Percentiles rank a stretch among this genome's conserved stretches.
Conservation (phyloP, 2,113 vertebrate species). For the Cervus canadensis region DNA sequence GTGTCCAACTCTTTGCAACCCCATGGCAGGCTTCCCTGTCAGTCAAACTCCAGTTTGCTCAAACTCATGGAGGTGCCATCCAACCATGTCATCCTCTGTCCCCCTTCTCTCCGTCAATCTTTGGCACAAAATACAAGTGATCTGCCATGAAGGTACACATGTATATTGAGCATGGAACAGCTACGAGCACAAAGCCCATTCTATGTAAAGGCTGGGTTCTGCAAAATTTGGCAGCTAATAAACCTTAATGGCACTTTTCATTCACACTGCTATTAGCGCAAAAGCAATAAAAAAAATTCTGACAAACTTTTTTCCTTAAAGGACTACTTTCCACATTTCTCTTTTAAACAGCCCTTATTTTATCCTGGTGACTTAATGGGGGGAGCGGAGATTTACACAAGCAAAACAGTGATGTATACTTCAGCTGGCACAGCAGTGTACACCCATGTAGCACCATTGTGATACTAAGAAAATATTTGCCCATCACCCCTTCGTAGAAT, state of each 20-base stretch:
- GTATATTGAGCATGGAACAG: slow-evolving; percentile 3
- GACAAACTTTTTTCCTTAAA: slow-evolving; percentile 15
- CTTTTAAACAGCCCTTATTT: slow-evolving; percentile 2
- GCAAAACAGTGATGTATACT: background rate
- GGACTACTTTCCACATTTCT: slow-evolving; percentile 9
- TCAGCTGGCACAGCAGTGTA: background rate
- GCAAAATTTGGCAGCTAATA: slow-evolving; percentile 63
- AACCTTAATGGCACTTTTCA: slow-evolving; percentile 68
- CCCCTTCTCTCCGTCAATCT: no score
- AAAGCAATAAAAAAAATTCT: slow-evolving; percentile 49
- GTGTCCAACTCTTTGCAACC: background rate
- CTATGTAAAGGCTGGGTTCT: slow-evolving; percentile 19
- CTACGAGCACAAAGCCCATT: slow-evolving; percentile 51
- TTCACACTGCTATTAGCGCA: slow-evolving; percentile 52
- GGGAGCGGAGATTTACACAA: background rate
- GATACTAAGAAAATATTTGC: background rate
- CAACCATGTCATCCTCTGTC: background rate
- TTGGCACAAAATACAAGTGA: slow-evolving; percentile 3
- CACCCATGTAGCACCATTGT: background rate
- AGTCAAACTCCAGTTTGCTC: background rate
- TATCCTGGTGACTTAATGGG: slow-evolving; percentile 14
- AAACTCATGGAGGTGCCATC: background rate
- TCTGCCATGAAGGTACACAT: background rate
- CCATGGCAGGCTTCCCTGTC: background rate
- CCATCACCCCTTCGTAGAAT: background rate